Evolutionary conservation across 2,888 invertebrate species (phyloP).

Genomic region (Nemotelus nigrinus): DNA sequence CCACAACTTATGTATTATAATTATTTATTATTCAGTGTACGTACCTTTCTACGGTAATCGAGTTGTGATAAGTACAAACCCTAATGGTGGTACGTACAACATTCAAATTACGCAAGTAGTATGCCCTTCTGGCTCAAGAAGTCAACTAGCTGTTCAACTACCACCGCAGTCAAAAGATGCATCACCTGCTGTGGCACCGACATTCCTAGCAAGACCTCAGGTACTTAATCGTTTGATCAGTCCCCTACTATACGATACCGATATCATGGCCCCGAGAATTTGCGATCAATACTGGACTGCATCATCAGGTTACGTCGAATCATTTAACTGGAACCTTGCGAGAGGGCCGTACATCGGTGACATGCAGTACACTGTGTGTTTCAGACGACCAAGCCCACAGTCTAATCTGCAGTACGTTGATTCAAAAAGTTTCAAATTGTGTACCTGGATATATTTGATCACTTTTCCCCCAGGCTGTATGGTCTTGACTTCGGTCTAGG

Average conservation of each 20-base stretch:
- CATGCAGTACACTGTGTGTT: constrained; percentile 15
- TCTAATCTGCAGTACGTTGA: not conserved
- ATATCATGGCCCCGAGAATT: constrained; percentile 5
- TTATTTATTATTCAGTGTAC: not conserved
- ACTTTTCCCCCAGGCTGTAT: not conserved
- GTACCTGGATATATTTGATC: not conserved
- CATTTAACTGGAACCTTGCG: constrained; percentile 15
- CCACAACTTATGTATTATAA: no score
- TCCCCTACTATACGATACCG: not conserved
- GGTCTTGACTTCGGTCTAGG: not conserved
- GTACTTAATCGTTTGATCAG: not conserved
- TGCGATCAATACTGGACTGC: constrained; percentile 19
- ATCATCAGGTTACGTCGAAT: constrained; percentile 12
- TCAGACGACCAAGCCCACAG: not conserved
- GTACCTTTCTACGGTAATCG: constrained; percentile 8
- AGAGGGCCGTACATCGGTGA: constrained; percentile 10
- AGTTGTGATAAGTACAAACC: not conserved
- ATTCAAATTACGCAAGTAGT: constrained; percentile 26
- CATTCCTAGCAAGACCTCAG: not conserved
- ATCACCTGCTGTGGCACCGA: not conserved
- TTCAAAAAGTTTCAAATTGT: not conserved
- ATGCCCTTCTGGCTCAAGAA: constrained; percentile 1
- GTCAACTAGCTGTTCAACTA: not conserved
- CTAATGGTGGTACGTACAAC: not conserved
- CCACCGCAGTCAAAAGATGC: not conserved